phyloP scores from a whole-genome alignment of 2,888 invertebrate species.

The Scaptomyza tumidula region DNA sequence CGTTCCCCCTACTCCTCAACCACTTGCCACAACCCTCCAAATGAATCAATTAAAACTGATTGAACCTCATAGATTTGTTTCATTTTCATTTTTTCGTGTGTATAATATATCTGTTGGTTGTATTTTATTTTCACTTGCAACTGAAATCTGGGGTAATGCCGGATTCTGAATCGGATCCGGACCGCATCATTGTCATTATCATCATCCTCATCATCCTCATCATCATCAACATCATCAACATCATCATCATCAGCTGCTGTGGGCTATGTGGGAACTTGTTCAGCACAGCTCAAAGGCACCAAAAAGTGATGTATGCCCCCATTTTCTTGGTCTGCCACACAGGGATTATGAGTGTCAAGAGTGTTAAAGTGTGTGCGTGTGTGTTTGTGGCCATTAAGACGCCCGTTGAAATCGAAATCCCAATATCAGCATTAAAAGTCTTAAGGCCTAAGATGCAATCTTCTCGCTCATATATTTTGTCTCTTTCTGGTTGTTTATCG shows the following conservation, averaged over 20 bases:
- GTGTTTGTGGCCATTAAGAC: slow-evolving; percentile 56
- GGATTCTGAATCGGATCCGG: slow-evolving; percentile 50
- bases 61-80: slow-evolving; percentile 78
- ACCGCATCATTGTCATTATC: slow-evolving; percentile 47
- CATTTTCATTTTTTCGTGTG: slow-evolving; percentile 6
- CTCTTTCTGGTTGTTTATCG: slow-evolving; percentile 18
- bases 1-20: not conserved
- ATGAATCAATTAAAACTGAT: slow-evolving; percentile 83
- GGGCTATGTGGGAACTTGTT: slow-evolving; percentile 44
- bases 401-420: slow-evolving; percentile 71
- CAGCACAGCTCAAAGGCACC: slow-evolving; percentile 29
- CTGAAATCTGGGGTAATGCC: slow-evolving; percentile 63
- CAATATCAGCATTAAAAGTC: slow-evolving; percentile 48
- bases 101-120: not conserved
- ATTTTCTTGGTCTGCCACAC: slow-evolving; percentile 50
- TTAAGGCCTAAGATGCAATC: slow-evolving; percentile 56
- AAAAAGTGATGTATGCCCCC: slow-evolving; percentile 44
- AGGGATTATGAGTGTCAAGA: slow-evolving; percentile 47
- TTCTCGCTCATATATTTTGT: not conserved
- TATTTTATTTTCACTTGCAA: slow-evolving; percentile 37
- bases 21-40: slow-evolving; percentile 52
- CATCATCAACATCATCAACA: slow-evolving; percentile 7
- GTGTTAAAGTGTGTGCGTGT: slow-evolving; percentile 16
- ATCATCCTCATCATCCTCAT: too few species aligned
- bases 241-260: slow-evolving; percentile 20